Conservation (phyloP, 2,113 vertebrate genomes). For the Dascyllus trimaculatus region DNA sequence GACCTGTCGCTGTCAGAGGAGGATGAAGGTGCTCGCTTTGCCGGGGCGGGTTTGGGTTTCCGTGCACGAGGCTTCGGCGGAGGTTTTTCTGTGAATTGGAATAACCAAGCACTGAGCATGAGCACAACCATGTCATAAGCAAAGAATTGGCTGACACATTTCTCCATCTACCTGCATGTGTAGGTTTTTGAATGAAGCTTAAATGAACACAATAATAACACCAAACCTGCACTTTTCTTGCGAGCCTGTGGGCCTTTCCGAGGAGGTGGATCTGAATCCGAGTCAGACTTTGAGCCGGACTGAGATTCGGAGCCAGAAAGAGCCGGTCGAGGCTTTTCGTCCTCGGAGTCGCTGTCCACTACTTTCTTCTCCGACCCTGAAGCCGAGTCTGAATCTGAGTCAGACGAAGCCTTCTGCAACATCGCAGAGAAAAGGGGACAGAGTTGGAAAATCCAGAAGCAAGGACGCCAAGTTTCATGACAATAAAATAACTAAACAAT, state of each 20-base stretch:
- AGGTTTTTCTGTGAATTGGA: conserved; percentile 84
- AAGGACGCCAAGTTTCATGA: rapidly evolving
- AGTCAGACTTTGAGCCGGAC: conserved; percentile 88
- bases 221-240: conserved; percentile 88
- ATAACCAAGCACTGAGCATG: neutral
- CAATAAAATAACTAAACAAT: neutral
- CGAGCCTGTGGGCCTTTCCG: conserved; percentile 88
- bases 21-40: conserved; percentile 82
- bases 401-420: conserved; percentile 85
- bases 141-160: no score
- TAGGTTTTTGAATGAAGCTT: neutral
- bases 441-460: neutral
- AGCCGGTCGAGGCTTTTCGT: conserved; percentile 86
- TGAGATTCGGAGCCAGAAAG: conserved; percentile 84
- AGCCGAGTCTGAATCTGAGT: conserved; percentile 88
- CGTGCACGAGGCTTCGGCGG: conserved; percentile 91
- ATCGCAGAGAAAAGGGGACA: neutral
- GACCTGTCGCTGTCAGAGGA: conserved; percentile 95
- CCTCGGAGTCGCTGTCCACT: conserved; percentile 82
- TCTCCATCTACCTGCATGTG: no score
- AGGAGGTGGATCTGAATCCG: conserved; percentile 91
- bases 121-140: no score
- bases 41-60: conserved; percentile 88
- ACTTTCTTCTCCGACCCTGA: conserved; percentile 86
- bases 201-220: neutral